Evolutionary conservation across 1,140 invertebrate species (phyloP).

Genomic region (Globodera rostochiensis): DNA sequence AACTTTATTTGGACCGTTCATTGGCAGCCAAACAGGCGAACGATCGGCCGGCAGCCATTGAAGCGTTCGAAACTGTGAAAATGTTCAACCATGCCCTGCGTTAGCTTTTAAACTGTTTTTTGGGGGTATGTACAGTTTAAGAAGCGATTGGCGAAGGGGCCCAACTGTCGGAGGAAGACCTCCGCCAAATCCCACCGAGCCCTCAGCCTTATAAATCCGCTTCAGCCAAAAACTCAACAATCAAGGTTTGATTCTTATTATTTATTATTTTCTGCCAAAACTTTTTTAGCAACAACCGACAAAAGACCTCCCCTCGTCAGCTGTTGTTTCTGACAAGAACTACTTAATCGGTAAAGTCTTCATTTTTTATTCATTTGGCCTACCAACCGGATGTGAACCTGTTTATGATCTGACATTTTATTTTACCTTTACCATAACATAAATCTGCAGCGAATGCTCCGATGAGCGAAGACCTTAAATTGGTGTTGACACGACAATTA

Average conservation of each 20-base stretch:
- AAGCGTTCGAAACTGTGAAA: conserved; percentile 26
- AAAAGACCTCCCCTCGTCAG: neutral
- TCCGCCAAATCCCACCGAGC: conserved; percentile 32
- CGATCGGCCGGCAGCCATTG: conserved; percentile 8
- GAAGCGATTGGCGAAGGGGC: conserved; percentile 28
- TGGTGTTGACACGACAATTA: conserved; percentile 29
- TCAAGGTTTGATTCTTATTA: neutral
- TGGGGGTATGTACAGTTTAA: neutral
- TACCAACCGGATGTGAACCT: neutral
- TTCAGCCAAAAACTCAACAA: neutral
- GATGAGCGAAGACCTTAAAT: conserved; percentile 27
- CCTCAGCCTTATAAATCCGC: conserved; percentile 30
- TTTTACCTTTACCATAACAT: too few relatives aligned
- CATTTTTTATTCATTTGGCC: too few relatives aligned
- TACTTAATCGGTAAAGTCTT: neutral
- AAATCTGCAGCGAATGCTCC: neutral
- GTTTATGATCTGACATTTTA: neutral
- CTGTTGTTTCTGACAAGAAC: neutral
- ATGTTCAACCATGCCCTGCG: conserved; percentile 27
- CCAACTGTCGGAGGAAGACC: conserved; percentile 26
- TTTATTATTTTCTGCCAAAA: neutral
- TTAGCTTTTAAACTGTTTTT: neutral
- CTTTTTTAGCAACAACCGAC: neutral
- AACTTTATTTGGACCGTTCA: conserved; percentile 26
- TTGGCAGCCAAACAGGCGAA: conserved; percentile 23